phyloP scores from a whole-genome alignment of 2,113 vertebrate species.

The Trachemys scripta region DNA sequence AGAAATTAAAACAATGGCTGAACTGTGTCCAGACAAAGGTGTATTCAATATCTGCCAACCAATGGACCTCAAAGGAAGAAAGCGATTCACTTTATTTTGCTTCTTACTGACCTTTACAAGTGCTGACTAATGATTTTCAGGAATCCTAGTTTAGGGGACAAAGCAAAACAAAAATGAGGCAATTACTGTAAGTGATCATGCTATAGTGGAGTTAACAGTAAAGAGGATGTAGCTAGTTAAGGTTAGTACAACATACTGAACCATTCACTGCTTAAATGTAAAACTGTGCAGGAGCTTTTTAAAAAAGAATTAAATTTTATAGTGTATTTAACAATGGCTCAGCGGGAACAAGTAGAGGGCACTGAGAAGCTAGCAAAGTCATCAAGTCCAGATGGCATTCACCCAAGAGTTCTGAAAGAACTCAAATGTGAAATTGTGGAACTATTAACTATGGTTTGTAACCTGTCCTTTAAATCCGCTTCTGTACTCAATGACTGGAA shows the following conservation, averaged over 20 bases:
- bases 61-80: background rate
- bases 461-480: too few species aligned
- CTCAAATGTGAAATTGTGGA: too few species aligned
- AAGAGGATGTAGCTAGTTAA: background rate
- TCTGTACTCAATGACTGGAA: too few species aligned
- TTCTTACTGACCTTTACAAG: background rate
- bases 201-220: background rate
- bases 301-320: background rate
- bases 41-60: background rate
- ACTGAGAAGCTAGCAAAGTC: background rate
- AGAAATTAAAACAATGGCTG: background rate
- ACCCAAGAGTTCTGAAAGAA: too few species aligned
- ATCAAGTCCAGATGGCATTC: too few species aligned
- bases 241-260: background rate
- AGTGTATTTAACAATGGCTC: background rate
- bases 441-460: too few species aligned
- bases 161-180: background rate
- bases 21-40: background rate
- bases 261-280: background rate
- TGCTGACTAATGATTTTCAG: background rate
- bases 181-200: background rate
- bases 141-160: background rate
- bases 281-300: background rate
- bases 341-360: background rate
- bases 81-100: background rate